Evolutionary conservation across 2,113 vertebrate species (phyloP).

Genomic region (Pontoporia blainvillei): DNA sequence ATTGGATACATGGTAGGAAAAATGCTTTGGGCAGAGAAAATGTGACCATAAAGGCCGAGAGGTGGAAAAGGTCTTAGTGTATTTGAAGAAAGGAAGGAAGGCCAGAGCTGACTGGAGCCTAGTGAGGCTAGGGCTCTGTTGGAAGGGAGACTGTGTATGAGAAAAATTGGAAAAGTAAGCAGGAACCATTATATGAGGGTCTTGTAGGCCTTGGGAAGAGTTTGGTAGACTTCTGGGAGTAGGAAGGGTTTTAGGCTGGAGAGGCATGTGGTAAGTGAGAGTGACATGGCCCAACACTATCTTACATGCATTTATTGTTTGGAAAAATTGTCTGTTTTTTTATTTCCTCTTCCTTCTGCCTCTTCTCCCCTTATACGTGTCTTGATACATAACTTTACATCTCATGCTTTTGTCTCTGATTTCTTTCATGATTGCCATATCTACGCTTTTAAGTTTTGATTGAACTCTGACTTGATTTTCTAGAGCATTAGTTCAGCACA

Average conservation of each 20-base stretch:
- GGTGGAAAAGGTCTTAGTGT: background rate
- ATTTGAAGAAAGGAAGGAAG: background rate
- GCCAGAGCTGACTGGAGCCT: background rate
- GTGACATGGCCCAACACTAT: background rate
- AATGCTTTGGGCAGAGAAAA: slow-evolving; percentile 6
- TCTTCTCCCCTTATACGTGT: background rate
- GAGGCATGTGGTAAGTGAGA: background rate
- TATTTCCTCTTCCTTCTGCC: background rate
- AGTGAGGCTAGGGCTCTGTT: background rate
- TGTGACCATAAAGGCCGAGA: background rate
- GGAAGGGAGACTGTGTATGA: background rate
- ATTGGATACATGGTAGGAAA: background rate
- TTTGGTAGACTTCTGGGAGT: background rate
- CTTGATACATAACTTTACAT: background rate
- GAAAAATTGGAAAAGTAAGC: background rate
- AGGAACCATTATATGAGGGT: background rate
- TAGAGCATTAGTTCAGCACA: background rate
- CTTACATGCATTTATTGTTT: background rate
- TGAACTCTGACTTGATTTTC: slow-evolving; percentile 32
- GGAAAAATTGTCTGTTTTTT: background rate
- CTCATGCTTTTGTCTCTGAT: background rate
- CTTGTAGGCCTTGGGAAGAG: background rate
- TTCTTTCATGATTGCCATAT: background rate
- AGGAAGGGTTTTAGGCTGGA: background rate
- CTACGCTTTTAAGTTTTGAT: background rate